These are phyloP conservation scores for Rhinolophus sinicus DNA, from an alignment of 2,113 vertebrate species.

Conservation along the genomic window DNA sequence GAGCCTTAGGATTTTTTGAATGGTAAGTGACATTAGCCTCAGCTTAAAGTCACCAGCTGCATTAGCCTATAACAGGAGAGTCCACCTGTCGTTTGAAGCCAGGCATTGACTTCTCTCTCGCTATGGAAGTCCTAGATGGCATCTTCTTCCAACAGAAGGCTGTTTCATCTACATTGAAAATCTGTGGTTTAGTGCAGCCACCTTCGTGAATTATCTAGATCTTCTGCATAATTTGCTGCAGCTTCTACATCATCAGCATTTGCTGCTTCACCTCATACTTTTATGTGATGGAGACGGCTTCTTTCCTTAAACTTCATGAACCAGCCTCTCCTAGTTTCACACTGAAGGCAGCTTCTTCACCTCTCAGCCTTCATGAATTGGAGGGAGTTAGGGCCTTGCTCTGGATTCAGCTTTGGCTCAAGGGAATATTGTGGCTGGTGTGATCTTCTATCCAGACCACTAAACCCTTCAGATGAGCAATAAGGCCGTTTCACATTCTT, in stretches of 20 bases:
- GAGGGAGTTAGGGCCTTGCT: neutral
- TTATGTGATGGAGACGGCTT: accelerated
- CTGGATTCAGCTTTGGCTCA: neutral
- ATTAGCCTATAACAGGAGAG: neutral
- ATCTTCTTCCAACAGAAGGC: neutral
- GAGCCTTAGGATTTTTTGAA: neutral
- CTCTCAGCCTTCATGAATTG: neutral
- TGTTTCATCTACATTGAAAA: neutral
- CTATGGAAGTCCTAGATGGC: neutral
- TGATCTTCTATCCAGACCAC: neutral
- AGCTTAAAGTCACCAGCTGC: neutral
- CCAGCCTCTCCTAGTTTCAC: neutral
- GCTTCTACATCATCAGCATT: neutral
- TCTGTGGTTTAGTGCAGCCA: neutral
- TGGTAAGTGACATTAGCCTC: neutral
- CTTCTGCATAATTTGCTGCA: neutral
- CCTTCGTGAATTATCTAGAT: neutral
- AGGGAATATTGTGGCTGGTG: neutral
- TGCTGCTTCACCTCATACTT: neutral
- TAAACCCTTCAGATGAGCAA: neutral
- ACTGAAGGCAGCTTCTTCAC: neutral
- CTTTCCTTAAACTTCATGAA: neutral
- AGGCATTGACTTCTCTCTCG: neutral
- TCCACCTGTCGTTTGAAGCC: neutral
- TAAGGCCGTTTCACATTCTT: neutral